Evolutionary conservation across 1,140 invertebrate species (phyloP), one percentile per base, ranked within the genome.

Genomic region (Manduca sexta): DNA sequence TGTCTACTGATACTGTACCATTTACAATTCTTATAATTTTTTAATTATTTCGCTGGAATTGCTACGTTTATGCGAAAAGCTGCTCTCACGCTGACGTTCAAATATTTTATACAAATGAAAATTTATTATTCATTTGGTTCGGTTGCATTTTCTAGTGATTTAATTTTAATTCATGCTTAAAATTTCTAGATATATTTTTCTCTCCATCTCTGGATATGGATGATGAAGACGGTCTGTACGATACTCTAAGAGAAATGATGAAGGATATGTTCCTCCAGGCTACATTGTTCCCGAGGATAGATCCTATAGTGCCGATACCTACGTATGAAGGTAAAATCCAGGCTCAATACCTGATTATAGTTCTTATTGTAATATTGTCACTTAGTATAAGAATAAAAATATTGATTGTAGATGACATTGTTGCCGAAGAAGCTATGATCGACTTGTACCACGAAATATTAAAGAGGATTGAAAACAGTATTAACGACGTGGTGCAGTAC

Each of bases 231-330:
- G 79, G 83, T 0, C 49, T 87, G 1, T 76, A 84, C 45, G 69
- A 74, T 33, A 78, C 78, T 3, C 39, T 87, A 13, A 60, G 49
- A 18, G 71, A 81, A 59, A 86, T 87, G 86, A 84, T 87, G 69
- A 79, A 86, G 47, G 84, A 87, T 39, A 85, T 85, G 68, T 82
- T 85, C 42, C 46, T 83, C 13, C 83, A 86, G 59, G 80, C 79
- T 0, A 79, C 81, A 13, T 51, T 84, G 8, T 87, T 86, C 34
- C 70, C 74, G 4, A 69, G 84, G 33, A 82, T 87, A 34, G 82
- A 84, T 47, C 71, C 75, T 5, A 59, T 80, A 2, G 58, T 84
- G 0, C 70, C 74, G 1, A 71, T 84, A 14, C 56, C 68, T 39
- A 64, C 66, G 3, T 84, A 84, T 46, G 81, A 84, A 74, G 79